These are phyloP conservation scores for Ochotona curzoniae DNA, from an alignment of 2,113 vertebrate genomes.

Conservation along the genomic window DNA sequence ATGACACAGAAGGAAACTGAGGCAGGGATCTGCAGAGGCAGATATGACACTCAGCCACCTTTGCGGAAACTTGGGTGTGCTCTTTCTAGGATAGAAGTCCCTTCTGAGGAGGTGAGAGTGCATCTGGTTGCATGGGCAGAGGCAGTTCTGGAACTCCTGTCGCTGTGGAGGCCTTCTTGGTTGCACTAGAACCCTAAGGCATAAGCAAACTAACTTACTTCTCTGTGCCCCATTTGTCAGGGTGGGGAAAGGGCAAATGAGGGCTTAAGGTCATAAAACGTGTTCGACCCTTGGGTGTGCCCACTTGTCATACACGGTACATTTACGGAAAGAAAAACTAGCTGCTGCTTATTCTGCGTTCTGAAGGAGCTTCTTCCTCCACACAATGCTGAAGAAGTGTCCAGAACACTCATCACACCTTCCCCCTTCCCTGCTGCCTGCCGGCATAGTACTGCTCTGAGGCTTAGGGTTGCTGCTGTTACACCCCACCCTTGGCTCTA, in stretches of 20 bases:
- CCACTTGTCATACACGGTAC: neutral
- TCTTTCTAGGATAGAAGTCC: neutral
- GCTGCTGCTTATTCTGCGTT: neutral
- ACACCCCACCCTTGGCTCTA: neutral
- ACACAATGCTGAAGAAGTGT: neutral
- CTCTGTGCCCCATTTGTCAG: neutral
- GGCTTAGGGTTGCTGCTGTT: neutral
- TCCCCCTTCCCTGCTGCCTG: neutral
- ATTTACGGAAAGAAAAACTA: neutral
- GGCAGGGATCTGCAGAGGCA: neutral
- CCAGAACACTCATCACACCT: neutral
- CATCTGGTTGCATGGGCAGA: neutral
- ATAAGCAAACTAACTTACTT: neutral
- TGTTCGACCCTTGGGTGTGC: neutral
- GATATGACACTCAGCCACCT: neutral
- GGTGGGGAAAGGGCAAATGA: neutral
- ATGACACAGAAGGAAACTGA: constrained; percentile 31
- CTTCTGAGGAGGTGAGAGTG: neutral
- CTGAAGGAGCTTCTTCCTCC: neutral
- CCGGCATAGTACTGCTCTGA: neutral
- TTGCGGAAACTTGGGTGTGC: neutral
- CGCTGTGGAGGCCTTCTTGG: neutral
- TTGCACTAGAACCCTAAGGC: neutral
- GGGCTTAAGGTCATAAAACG: neutral
- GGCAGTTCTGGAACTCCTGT: neutral